A percentile compares a stretch with the other conserved stretches of the same genome.
Conservation (phyloP, 1,140 invertebrate species). For the Armadillidium nasatum region DNA sequence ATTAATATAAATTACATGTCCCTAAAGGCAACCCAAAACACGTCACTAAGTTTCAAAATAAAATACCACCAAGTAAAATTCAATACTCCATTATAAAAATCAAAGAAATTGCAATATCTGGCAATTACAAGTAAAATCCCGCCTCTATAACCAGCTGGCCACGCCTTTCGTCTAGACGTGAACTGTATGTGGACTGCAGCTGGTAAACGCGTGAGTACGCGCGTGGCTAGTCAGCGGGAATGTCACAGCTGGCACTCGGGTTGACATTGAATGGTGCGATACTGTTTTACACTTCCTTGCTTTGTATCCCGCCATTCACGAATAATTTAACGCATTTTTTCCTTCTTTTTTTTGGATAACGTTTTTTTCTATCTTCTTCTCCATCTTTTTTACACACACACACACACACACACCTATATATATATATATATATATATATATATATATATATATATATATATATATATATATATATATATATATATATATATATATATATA, state of each 20-base stretch:
- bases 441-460: too few species aligned
- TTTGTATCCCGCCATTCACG: too few species aligned
- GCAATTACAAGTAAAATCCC: neutral
- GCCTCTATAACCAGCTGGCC: conserved; percentile 10
- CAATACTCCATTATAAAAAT: conserved; percentile 14
- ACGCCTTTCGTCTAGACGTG: conserved; percentile 5
- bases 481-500: too few species aligned
- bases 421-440: too few species aligned
- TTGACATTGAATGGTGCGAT: conserved; percentile 4
- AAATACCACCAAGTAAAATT: conserved; percentile 13
- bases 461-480: too few species aligned
- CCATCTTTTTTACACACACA: too few species aligned
- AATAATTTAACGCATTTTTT: too few species aligned
- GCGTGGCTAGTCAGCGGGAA: conserved; percentile 7
- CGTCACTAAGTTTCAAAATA: conserved; percentile 10
- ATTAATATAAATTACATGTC: conserved; percentile 12
- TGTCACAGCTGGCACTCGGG: conserved; percentile 5
- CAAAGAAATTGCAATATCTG: conserved; percentile 4
- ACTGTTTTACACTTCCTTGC: neutral
- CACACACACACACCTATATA: too few species aligned
- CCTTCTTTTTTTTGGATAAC: too few species aligned
- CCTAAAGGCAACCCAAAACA: conserved; percentile 10
- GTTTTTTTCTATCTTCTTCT: too few species aligned
- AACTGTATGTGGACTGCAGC: conserved; percentile 11
- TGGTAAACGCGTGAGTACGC: conserved; percentile 10